A percentile compares a stretch with the other conserved stretches of the same genome.
phyloP scores from a whole-genome alignment of 2,888 invertebrate genomes.

The Ferrisia virgata region DNA sequence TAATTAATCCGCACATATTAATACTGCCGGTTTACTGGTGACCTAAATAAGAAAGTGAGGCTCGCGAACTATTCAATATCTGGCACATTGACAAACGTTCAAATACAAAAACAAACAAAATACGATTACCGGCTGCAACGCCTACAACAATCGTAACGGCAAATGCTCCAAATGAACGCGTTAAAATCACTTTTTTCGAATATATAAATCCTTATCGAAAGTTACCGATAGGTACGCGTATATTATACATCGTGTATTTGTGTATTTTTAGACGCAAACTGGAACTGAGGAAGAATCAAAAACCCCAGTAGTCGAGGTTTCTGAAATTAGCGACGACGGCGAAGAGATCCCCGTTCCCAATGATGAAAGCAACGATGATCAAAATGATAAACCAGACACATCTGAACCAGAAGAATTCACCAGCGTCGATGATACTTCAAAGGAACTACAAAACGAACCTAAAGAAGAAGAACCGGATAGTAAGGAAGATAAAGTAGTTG shows the following conservation, averaged over 20 bases:
- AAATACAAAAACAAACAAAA: slow-evolving; percentile 40
- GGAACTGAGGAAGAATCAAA: slow-evolving; percentile 33
- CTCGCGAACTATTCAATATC: slow-evolving; percentile 31
- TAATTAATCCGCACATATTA: background rate
- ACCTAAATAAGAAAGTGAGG: slow-evolving; percentile 23
- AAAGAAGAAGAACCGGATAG: slow-evolving; percentile 45
- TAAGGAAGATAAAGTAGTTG: slow-evolving; percentile 22
- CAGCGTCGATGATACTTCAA: slow-evolving; percentile 27
- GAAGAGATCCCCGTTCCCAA: slow-evolving; percentile 24
- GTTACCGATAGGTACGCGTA: background rate
- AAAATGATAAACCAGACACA: background rate
- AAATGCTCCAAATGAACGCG: slow-evolving; percentile 2
- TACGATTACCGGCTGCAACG: slow-evolving; percentile 20
- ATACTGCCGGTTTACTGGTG: background rate
- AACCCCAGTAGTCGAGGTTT: slow-evolving; percentile 34
- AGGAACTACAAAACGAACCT: slow-evolving; percentile 23
- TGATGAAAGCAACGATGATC: background rate
- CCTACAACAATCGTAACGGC: slow-evolving; percentile 1
- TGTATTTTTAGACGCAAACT: slow-evolving; percentile 26
- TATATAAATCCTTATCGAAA: background rate
- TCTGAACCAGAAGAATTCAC: slow-evolving; percentile 49
- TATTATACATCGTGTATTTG: background rate
- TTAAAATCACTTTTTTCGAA: background rate
- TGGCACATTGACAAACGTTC: slow-evolving; percentile 37
- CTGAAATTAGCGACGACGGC: slow-evolving; percentile 32